A percentile compares a stretch with the other conserved stretches of the same genome.
Evolutionary conservation across 2,113 vertebrate genomes (phyloP).

Genomic region (Entelurus aequoreus): DNA sequence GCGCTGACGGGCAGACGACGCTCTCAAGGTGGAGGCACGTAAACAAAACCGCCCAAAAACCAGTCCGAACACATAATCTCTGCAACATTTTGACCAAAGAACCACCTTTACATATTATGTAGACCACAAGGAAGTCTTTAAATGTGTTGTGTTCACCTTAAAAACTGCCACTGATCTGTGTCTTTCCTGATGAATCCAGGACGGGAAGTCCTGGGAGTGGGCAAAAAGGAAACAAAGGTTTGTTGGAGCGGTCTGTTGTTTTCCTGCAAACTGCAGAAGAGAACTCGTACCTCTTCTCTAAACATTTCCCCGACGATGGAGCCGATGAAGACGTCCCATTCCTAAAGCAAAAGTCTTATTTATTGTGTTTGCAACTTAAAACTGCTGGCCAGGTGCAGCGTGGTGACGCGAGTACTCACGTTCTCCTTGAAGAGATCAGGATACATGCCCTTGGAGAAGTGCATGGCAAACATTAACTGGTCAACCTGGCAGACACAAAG

Average conservation of each 20-base stretch:
- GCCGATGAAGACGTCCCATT: slow-evolving; percentile 93
- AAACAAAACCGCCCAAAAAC: no score
- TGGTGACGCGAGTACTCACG: no score
- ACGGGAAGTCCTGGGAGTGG: slow-evolving; percentile 79
- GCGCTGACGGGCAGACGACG: no score
- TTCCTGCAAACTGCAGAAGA: neutral
- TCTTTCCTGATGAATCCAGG: slow-evolving; percentile 90
- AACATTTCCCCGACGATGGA: slow-evolving; percentile 85
- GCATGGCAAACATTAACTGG: slow-evolving; percentile 92
- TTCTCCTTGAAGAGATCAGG: slow-evolving; percentile 90
- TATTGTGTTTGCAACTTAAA: no score
- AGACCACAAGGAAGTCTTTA: neutral
- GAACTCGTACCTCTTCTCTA: slow-evolving; percentile 77
- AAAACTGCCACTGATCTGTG: slow-evolving; percentile 79
- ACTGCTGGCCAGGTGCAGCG: no score
- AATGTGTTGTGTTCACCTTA: slow-evolving; percentile 78
- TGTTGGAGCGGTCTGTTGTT: neutral
- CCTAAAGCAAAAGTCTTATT: slow-evolving; percentile 64
- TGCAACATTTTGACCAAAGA: no score
- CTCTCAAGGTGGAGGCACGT: no score
- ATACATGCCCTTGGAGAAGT: slow-evolving; percentile 93
- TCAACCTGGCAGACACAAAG: slow-evolving; percentile 74
- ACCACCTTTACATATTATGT: no score
- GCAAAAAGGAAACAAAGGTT: neutral
- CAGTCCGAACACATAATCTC: no score